Conservation (phyloP, 1,140 invertebrate genomes). For the Hycleus phaleratus region DNA sequence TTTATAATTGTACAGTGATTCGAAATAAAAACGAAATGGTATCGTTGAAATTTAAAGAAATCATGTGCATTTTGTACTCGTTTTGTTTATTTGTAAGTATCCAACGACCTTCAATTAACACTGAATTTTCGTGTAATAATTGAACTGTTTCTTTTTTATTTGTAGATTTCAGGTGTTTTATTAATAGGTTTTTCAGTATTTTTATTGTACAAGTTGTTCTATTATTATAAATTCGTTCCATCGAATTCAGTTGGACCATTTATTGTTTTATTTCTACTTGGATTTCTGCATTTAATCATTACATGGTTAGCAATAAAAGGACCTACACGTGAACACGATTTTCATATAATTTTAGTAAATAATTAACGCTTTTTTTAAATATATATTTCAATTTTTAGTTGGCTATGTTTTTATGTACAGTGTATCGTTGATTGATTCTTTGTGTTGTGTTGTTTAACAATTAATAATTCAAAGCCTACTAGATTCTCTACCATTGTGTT, state of each 20-base stretch:
- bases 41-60: slow-evolving; percentile 34
- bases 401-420: too few species aligned
- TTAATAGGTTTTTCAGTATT: slow-evolving; percentile 30
- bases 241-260: slow-evolving; percentile 31
- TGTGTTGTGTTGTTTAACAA: too few species aligned
- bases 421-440: too few species aligned
- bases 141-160: slow-evolving; percentile 2
- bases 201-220: slow-evolving; percentile 32
- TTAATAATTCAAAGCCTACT: too few species aligned
- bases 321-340: slow-evolving; percentile 33
- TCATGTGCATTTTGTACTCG: slow-evolving; percentile 34
- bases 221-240: slow-evolving; percentile 36
- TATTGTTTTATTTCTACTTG: slow-evolving; percentile 29
- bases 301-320: slow-evolving; percentile 37
- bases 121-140: not conserved
- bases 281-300: slow-evolving; percentile 31
- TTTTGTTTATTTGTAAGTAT: slow-evolving; percentile 35
- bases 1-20: too few species aligned
- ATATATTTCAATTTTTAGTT: not conserved
- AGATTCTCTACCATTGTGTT: too few species aligned
- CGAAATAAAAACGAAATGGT: slow-evolving; percentile 18
- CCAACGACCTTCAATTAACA: too few species aligned
- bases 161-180: slow-evolving; percentile 33
- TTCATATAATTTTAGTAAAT: slow-evolving; percentile 35
- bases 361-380: not conserved